Conservation (phyloP, 2,797 vertebrate genomes). For the Anguilla anguilla region DNA sequence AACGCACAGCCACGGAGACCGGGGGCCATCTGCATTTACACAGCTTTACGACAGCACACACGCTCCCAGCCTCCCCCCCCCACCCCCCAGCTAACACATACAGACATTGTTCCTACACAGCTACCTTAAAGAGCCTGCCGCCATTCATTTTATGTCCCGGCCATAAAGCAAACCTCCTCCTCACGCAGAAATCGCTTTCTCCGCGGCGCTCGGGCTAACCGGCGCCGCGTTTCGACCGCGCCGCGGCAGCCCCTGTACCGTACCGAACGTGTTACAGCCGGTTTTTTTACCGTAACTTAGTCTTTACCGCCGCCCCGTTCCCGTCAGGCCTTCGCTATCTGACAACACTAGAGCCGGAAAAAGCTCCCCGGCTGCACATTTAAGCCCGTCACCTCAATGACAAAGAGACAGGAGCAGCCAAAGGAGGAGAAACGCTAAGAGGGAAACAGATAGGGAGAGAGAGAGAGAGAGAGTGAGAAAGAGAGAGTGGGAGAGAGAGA, state of each 20-base stretch:
- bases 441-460: not conserved
- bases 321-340: not conserved
- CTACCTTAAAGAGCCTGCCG: not conserved
- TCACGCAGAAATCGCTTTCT: not conserved
- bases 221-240: not conserved
- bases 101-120: not conserved
- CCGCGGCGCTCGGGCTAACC: not conserved
- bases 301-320: not conserved
- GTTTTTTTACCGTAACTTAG: too few species aligned
- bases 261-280: not conserved
- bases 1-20: not conserved
- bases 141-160: not conserved
- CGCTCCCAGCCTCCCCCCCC: not conserved
- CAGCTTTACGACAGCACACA: not conserved
- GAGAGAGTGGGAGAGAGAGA: not conserved
- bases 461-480: not conserved
- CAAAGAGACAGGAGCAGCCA: constrained; percentile 36
- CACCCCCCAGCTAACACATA: not conserved
- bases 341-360: constrained; percentile 7
- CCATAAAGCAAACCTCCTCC: not conserved
- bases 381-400: constrained; percentile 53
- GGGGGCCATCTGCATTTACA: constrained; percentile 1
- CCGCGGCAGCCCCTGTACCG: not conserved
- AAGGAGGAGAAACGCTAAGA: not conserved
- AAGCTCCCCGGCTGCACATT: constrained; percentile 48